These are phyloP conservation scores for Pseudachorutes palmiensis DNA, from an alignment of 1,140 invertebrate species.

Conservation along the genomic window DNA sequence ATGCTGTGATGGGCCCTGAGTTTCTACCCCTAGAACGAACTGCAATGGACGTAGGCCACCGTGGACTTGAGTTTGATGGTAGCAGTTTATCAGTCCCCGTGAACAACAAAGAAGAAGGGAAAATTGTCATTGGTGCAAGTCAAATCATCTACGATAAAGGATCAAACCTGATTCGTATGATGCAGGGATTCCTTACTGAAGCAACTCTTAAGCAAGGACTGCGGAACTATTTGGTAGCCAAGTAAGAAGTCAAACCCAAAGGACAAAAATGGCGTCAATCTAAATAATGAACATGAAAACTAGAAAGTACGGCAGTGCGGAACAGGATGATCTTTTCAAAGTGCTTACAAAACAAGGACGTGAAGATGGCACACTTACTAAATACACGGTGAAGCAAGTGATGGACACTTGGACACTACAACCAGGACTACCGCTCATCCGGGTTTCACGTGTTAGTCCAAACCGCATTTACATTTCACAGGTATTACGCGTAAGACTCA, in stretches of 20 bases:
- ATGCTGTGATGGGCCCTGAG: conserved; percentile 18
- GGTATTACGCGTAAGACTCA: conserved; percentile 13
- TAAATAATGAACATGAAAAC: not conserved
- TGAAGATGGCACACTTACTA: conserved; percentile 10
- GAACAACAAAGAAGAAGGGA: not conserved
- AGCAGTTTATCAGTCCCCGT: not conserved
- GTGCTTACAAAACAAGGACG: conserved; percentile 52
- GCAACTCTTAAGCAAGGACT: conserved; percentile 60
- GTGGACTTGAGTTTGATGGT: conserved; percentile 20
- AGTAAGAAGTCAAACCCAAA: conserved; percentile 3
- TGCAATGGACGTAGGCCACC: conserved; percentile 14
- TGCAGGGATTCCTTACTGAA: conserved; percentile 60
- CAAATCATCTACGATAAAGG: conserved; percentile 41
- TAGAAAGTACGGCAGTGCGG: conserved; percentile 56
- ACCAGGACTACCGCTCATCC: conserved; percentile 74
- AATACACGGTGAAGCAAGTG: conserved; percentile 51
- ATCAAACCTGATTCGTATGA: conserved; percentile 64
- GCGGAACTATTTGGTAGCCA: conserved; percentile 49
- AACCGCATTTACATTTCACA: conserved; percentile 52
- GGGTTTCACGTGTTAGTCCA: conserved; percentile 57
- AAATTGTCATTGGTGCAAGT: conserved; percentile 1
- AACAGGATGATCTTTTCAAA: conserved; percentile 61
- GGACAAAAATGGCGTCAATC: not conserved
- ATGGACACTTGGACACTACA: conserved; percentile 89
- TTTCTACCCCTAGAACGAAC: conserved; percentile 18